phyloP scores from a whole-genome alignment of 2,888 invertebrate species.

The Alviniconcha strummeri region DNA sequence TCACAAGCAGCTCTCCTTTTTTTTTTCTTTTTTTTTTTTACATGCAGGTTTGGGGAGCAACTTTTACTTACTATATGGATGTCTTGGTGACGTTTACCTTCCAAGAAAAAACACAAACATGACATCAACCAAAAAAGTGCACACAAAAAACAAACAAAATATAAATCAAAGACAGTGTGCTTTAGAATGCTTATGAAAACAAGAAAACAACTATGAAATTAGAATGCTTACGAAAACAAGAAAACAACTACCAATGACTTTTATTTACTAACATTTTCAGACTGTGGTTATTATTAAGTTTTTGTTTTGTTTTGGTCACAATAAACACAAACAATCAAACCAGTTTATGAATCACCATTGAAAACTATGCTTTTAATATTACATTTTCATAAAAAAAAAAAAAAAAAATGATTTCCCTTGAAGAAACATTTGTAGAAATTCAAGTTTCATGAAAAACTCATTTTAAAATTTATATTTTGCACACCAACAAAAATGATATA shows the following conservation, averaged over 20 bases:
- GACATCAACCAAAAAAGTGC: conserved; percentile 8
- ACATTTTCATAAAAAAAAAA: neutral
- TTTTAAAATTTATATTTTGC: too few species aligned
- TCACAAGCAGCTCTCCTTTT: too few species aligned
- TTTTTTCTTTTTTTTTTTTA: too few species aligned
- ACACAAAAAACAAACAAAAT: neutral
- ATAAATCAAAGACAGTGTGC: neutral
- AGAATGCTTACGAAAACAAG: too few species aligned
- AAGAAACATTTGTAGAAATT: neutral
- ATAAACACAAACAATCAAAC: neutral
- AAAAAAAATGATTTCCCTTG: neutral
- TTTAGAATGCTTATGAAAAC: too few species aligned
- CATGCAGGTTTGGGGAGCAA: neutral
- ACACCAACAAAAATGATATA: too few species aligned
- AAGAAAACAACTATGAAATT: too few species aligned
- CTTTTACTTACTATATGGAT: conserved; percentile 22
- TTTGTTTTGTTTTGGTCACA: too few species aligned
- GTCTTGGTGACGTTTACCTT: conserved; percentile 17
- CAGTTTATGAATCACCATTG: neutral
- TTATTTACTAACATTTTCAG: too few species aligned
- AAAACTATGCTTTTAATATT: too few species aligned
- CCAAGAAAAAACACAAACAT: conserved; percentile 18
- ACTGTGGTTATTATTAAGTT: too few species aligned
- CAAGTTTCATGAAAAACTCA: neutral
- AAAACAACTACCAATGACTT: too few species aligned